A percentile compares a stretch with the other conserved stretches of the same genome.
Conservation (phyloP, 2,888 invertebrate genomes). For the Morpho achilles region DNA sequence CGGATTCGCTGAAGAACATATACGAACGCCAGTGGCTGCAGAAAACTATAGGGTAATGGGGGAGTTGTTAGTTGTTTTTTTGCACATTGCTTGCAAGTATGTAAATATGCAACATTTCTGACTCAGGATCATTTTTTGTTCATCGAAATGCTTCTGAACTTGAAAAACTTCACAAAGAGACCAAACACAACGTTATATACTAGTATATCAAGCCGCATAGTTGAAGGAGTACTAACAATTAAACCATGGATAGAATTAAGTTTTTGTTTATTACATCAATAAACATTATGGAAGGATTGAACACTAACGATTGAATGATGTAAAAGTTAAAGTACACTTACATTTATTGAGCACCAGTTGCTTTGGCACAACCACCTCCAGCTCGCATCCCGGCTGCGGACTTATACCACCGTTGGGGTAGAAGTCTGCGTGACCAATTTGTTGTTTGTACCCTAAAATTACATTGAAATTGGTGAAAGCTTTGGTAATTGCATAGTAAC, state of each 20-base stretch:
- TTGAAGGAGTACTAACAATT: too few species aligned
- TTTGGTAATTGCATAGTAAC: too few species aligned
- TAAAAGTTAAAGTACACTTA: constrained; percentile 36
- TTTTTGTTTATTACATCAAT: too few species aligned
- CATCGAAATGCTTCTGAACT: too few species aligned
- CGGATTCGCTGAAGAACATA: constrained; percentile 80
- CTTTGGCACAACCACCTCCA: constrained; percentile 71
- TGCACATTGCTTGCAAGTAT: too few species aligned
- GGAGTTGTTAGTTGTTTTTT: neutral
- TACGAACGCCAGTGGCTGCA: constrained; percentile 83
- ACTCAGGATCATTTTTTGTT: too few species aligned
- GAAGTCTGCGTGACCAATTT: constrained; percentile 81
- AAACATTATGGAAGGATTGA: too few species aligned
- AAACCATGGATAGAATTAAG: too few species aligned
- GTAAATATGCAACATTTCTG: too few species aligned
- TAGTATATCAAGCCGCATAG: too few species aligned
- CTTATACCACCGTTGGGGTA: constrained; percentile 81
- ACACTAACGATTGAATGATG: neutral
- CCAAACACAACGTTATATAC: too few species aligned
- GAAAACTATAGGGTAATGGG: constrained; percentile 62
- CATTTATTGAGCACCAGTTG: constrained; percentile 64
- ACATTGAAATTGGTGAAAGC: neutral
- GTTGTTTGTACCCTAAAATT: constrained; percentile 57
- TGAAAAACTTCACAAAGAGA: too few species aligned
- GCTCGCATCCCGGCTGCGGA: constrained; percentile 81